Evolutionary conservation across 2,888 invertebrate genomes (phyloP), one percentile per base, ranked within the genome.

Genomic region (Oithona nana): DNA sequence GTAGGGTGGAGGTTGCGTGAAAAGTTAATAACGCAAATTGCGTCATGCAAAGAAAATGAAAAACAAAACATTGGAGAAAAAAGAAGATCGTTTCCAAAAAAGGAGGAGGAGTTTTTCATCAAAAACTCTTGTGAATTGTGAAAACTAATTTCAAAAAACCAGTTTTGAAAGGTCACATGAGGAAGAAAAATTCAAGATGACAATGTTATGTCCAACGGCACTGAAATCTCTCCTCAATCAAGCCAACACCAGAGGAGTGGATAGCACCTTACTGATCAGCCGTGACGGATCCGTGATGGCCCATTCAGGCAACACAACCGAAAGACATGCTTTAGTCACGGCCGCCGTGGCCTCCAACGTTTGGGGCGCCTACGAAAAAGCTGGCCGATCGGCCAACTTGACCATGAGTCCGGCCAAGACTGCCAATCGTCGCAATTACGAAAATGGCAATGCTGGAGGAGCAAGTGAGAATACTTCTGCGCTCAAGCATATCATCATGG

Each of bases 151-250:
- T n/a, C n/a, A n/a, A n/a, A n/a, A n/a, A n/a, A n/a, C n/a, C n/a
- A n/a, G n/a, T n/a, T n/a, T n/a, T n/a, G n/a, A n/a, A n/a, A n/a
- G n/a, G n/a, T n/a, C n/a, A n/a, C n/a, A n/a, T n/a, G n/a, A n/a
- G n/a, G n/a, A n/a, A n/a, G n/a, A n/a, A 71, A 48, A 57, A n/a
- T 8, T 8, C 52, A 52, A 39, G 39, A 39, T 39, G 39, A 39
- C 39, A 16, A 39, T 39, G 39, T 39, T 39, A 39, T 39, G 39
- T 16, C 39, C 39, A 16, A 11, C 39, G 8, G 39, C 39, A 16
- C 16, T 39, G 39, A 39, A 39, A 16, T 6, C 39, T 16, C 39
- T 39, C 8, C 39, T 39, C 8, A 39, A 39, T 16, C 39, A 39
- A 39, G 39, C 39, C 6, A 39, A 39, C 39, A 39, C 39, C 39